Base-by-base conservation (phyloP, 2,113 vertebrate species). In the Sinocyclocheilus maitianheensis region DNA sequence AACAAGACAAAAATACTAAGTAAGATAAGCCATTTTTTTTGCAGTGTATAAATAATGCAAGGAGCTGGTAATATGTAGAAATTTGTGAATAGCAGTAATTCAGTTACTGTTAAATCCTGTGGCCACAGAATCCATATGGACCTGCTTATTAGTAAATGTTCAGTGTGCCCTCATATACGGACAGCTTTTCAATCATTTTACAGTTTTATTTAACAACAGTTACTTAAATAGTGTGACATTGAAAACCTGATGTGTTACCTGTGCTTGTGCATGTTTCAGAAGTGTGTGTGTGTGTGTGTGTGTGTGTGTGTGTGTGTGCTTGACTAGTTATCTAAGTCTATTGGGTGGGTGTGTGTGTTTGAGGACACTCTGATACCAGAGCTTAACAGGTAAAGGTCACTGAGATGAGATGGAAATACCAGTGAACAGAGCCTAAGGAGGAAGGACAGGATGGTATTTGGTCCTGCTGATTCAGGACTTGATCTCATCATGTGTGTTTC, bases 351-450 rank as follows among this genome's bases (percentile, higher is more conserved):
- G 40, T 83, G 46, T 78, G 46, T 69, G 48, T 51, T 75, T 86
- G 53, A 43, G 85, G 48, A 84, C 22, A 81, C 79, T 83, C 26
- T 83, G 81, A 77, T 82, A 82, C 77, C 83, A 71, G 82, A 20
- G 37, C 60, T 77, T 67, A 82, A 65, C 67, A 85, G 62, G 69
- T 89, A 90, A 90, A 88, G 89, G 89, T 90, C 89, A 90, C 75
- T 69, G 78, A 86, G 85, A 83, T 80, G 55, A 88, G 85, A 83
- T 84, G 87, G 77, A 81, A 82, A 87, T 82, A 88, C 87, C 85
- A 86, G 87, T 76, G 77, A 58, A 69, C 72, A 86, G 85, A 90
- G 78, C 48, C 87, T 87, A 82, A 88, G 83, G 65, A 76, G 82
- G 40, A 76, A 75, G 78, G 87, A 83, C 78, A 85, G 85, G 63